Evolutionary conservation across 2,888 invertebrate genomes (phyloP), one percentile per base, ranked within the genome.

Genomic region (Metopia argyrocephala): DNA sequence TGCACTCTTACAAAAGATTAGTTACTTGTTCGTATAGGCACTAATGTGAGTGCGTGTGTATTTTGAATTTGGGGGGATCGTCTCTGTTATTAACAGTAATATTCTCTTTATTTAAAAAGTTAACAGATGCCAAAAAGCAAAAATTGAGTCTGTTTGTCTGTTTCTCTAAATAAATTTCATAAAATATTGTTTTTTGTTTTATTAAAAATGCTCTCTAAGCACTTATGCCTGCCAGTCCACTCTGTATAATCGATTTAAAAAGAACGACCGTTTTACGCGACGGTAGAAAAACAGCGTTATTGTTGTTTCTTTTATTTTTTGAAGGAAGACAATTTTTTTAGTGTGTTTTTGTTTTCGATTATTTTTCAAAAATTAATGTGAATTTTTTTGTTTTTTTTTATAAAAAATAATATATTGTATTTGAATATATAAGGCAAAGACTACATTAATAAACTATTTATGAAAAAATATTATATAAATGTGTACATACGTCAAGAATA

Each of bases 191-290:
- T 56, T 69, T 38, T 38, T 38, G 4, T 38, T 3, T 31, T 23
- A 18, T 31, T 5, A 28, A 57, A 59, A n/a, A 56, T 27, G 27
- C 25, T 3, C 21, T 48, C 61, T 25, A 66, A 31, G 31, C 38
- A 6, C 61, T 66, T 62, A 50, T 2, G 59, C 50, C 20, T 46
- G 76, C 85, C 82, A 86, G 86, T 86, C 82, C 81, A 82, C 73
- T 78, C 80, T 70, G 83, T 71, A 61, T 82, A 83, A 85, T 84
- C 85, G 86, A 85, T 81, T 82, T 81, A 84, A 78, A 81, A 74
- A 57, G 76, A 84, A 85, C 85, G 85, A 84, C 85, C 85, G 85
- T 85, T 84, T 80, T 76, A 68, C 83, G 85, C 85, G 84, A 83
- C 84, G 84, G 83, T 76, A 76, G 81, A 84, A 83, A 78, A 76